Conservation (phyloP, 2,888 invertebrate genomes). For the Lasius fuliginosus region DNA sequence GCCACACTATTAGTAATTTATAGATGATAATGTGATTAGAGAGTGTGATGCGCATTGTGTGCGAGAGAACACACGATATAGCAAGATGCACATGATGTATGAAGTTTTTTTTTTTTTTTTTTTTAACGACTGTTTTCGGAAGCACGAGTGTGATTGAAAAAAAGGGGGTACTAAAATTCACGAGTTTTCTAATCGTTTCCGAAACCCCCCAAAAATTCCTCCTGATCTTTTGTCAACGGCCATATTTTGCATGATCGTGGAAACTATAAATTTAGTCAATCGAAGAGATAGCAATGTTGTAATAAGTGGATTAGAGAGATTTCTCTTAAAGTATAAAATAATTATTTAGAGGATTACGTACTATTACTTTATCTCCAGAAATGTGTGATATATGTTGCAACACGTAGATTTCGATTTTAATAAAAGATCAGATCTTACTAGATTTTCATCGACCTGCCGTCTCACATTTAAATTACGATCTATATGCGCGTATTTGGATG, state of each 20-base stretch:
- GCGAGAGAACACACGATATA: slow-evolving; percentile 61
- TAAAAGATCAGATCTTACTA: slow-evolving; percentile 15
- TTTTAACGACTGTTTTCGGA: slow-evolving; percentile 61
- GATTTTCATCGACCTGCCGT: slow-evolving; percentile 8
- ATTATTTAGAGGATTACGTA: slow-evolving; percentile 40
- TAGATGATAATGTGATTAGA: slow-evolving; percentile 84
- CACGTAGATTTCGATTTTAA: slow-evolving; percentile 13
- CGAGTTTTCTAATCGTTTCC: slow-evolving; percentile 52
- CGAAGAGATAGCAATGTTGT: slow-evolving; percentile 62
- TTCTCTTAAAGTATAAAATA: slow-evolving; percentile 45
- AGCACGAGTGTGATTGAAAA: slow-evolving; percentile 63
- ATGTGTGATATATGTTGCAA: slow-evolving; percentile 31
- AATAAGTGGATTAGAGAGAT: slow-evolving; percentile 53
- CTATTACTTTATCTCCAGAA: slow-evolving; percentile 5
- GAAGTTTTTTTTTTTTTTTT: slow-evolving; percentile 54
- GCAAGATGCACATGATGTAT: background rate
- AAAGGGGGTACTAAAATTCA: slow-evolving; percentile 59
- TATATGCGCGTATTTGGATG: background rate
- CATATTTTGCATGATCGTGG: slow-evolving; percentile 47
- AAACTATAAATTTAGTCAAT: slow-evolving; percentile 52
- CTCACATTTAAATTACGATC: slow-evolving; percentile 11
- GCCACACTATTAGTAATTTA: slow-evolving; percentile 83
- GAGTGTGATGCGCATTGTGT: slow-evolving; percentile 69
- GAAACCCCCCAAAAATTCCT: slow-evolving; percentile 29
- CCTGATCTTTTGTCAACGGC: slow-evolving; percentile 40